Evolutionary conservation across 2,113 vertebrate species (phyloP), one percentile per base, ranked within the genome.

Genomic region (Bos indicus): DNA sequence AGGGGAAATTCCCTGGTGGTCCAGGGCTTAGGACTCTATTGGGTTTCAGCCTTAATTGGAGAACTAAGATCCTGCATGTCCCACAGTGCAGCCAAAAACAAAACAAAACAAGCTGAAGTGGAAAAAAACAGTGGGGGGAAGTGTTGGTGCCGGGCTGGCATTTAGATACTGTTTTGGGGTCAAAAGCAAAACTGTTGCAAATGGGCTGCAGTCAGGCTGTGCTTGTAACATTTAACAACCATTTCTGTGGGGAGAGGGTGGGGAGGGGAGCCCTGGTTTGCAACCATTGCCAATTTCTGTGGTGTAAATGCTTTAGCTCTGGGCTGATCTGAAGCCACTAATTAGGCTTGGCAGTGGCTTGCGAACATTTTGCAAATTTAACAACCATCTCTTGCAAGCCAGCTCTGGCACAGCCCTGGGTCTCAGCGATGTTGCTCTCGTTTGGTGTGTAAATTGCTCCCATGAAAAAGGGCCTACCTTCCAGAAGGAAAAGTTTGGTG

Each of bases 341-440:
- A 62, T 54, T 10, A 36, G 46, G 25, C 36, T 77, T 84, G 40
- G 46, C 15, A 25, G 46, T 11, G 23, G 25, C 40, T 40, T 33
- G 25, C 3, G 15, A 21, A 81, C 36, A 25, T 16, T 26, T 40
- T 54, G 4, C 19, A 30, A 9, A 48, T 30, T 56, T 80, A 56
- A 8, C 48, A 60, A 25, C 12, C 21, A 5, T 16, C 82, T 52
- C 23, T 77, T 17, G 33, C 7, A 23, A 67, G 40, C 56, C 64
- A 80, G 36, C 54, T 84, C 21, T 1, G 1, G 30, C 56, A 56
- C 33, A 10, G 40, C 48, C 28, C 8, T 9, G 2, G 51, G 59
- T 33, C 25, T 54, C 62, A 25, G 26, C 8, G 6, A 30, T 1
- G 3, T 67, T 11, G 40, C 48, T 54, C 26, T 43, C 3, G 0